Evolutionary conservation across 92 coral and sea anemone genomes (phyloP), one percentile per base, ranked within the genome.

Genomic region (Meandrina meandrites): DNA sequence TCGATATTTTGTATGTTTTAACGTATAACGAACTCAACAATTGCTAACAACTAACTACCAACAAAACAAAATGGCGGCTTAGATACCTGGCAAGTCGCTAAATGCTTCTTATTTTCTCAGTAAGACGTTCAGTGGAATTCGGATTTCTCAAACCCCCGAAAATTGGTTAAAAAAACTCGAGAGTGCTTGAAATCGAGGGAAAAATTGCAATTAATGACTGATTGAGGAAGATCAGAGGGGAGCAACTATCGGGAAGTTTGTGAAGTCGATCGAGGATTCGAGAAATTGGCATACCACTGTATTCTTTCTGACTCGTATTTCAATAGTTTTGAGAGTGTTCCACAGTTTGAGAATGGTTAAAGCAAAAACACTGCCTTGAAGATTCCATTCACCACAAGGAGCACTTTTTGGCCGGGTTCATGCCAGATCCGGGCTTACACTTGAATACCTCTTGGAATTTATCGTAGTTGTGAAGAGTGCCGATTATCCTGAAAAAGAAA

Each of bases 321-420:
- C 19, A 6, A 50, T 14, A 45, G 4, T 48, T 7, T 48, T 48
- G 1, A 48, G 53, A 48, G 9, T 48, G 53, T 48, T 48, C 2
- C 14, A 13, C 4, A 19, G 30, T 73, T 21, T 5, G 3, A 19
- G 21, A 5, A 15, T 19, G 67, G 14, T 28, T 9, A 78, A 54
- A 50, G 24, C 21, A 17, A 8, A 32, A 34, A 54, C n/a, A n/a
- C n/a, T n/a, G n/a, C 18, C 28, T 12, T 13, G 27, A 34, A 16
- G 30, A 1, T n/a, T 28, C 30, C n/a, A 54, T 50, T 37, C 50
- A 87, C 91, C 88, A 91, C 69, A 91, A 84, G 21, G 85, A 34
- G 42, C 93, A 87, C 74, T 88, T 87, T 80, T 88, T 83, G 6
- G 58, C 74, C 11, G 93, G 91, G 64, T 88, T 87, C 91, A 91